Conservation (phyloP, 2,888 invertebrate species). For the Plutella xylostella region DNA sequence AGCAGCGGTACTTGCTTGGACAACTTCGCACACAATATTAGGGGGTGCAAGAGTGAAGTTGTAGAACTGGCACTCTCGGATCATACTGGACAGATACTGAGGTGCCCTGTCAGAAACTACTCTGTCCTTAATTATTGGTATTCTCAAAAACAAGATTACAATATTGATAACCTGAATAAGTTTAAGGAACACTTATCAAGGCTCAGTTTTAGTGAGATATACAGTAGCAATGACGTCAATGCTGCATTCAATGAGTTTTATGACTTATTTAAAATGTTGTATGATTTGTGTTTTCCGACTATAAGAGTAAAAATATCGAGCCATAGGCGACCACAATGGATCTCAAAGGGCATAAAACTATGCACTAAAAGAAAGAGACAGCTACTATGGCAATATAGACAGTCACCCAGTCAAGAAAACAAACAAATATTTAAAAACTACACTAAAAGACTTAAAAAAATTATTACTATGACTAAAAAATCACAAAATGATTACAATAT, state of each 20-base stretch:
- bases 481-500: slow-evolving; percentile 9
- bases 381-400: slow-evolving; percentile 8
- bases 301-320: slow-evolving; percentile 1
- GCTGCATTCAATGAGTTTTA: slow-evolving; percentile 4
- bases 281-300: slow-evolving; percentile 9
- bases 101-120: slow-evolving; percentile 5
- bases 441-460: neutral
- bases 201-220: slow-evolving; percentile 2
- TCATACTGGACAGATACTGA: slow-evolving; percentile 12
- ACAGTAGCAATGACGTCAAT: neutral
- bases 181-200: slow-evolving; percentile 5
- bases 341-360: slow-evolving; percentile 6
- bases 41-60: slow-evolving; percentile 4
- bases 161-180: slow-evolving; percentile 5
- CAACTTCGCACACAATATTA: slow-evolving; percentile 6
- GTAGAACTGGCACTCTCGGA: slow-evolving; percentile 9
- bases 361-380: slow-evolving; percentile 7
- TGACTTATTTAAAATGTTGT: neutral
- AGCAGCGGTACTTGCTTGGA: slow-evolving; percentile 9
- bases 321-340: slow-evolving; percentile 2
- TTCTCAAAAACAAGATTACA: slow-evolving; percentile 1
- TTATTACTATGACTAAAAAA: slow-evolving; percentile 6
- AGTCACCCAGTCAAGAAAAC: neutral
- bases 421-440: neutral
- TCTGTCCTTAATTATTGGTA: neutral